Evolutionary conservation across 2,888 invertebrate species (phyloP), one percentile per base, ranked within the genome.

Genomic region (Mimachlamys varia): DNA sequence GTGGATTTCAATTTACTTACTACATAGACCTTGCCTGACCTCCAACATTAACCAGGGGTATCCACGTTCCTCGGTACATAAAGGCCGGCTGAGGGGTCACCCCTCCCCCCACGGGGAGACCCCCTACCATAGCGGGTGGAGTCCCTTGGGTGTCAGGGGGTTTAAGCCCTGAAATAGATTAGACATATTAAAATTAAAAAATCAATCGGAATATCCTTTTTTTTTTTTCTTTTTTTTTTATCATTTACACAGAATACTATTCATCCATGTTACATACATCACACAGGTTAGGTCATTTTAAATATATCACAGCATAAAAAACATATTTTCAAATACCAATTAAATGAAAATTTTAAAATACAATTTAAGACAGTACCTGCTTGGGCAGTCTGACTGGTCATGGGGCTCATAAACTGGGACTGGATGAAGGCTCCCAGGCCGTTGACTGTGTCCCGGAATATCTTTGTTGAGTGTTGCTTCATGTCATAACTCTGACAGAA

Each of bases 401-500:
- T 93, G 12, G 95, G 93, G 90, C 94, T 96, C 94, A 96, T 95
- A 93, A 97, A 97, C 94, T 99, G 97, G 89, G 98, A 99, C 96
- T 99, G 99, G 22, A 99, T 98, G 97, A 99, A 99, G 0, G 98
- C 98, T 27, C 99, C 99, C 13, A 96, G 93, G 22, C 96, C 96
- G 93, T 96, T 96, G 90, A 99, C 98, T 95, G 99, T 99, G 97
- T 99, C 99, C 96, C 99, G 98, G 96, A 99, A 97, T 89, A 97
- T 97, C 94, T 97, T 97, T 3, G 97, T 97, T 5, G 97, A 97
- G 92, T 97, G 97, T 19, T 98, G 98, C 96, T 99, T 98, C 97
- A 99, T 98, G 97, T 99, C 99, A 96, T 99, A 99, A 94, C 98
- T 98, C 96, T 98, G 98, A 97, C 99, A 99, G 97, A 99, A 99